Percentiles rank a stretch among this genome's conserved stretches.
These are phyloP conservation scores for Epicauta chinensis DNA, from an alignment of 1,140 invertebrate genomes.

Conservation along the genomic window DNA sequence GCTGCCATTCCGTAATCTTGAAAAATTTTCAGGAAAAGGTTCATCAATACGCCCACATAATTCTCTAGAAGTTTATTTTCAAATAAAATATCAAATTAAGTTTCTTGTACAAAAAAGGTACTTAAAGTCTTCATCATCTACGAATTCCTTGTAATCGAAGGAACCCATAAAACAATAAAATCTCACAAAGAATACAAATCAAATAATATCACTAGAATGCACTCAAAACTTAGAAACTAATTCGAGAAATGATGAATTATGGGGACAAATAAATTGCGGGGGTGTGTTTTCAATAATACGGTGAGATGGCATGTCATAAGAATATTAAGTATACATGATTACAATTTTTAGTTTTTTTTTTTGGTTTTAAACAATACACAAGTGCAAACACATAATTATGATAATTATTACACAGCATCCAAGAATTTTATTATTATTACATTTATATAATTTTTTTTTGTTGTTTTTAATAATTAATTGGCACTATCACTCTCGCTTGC, in stretches of 20 bases:
- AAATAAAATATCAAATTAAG: conserved; percentile 28
- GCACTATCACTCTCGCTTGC: conserved; percentile 25
- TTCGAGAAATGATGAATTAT: conserved; percentile 27
- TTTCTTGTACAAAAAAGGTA: conserved; percentile 31
- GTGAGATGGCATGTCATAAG: conserved; percentile 31
- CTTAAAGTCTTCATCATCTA: conserved; percentile 25
- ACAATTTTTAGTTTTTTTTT: not conserved
- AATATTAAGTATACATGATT: conserved; percentile 36
- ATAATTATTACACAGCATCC: conserved; percentile 37
- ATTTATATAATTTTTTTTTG: conserved; percentile 17
- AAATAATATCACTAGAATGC: conserved; percentile 27
- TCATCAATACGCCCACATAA: not conserved
- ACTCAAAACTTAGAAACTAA: conserved; percentile 24
- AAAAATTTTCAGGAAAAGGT: too few species aligned
- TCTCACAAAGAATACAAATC: not conserved
- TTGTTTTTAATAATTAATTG: conserved; percentile 33
- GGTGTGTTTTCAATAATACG: conserved; percentile 20
- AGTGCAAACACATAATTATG: conserved; percentile 39
- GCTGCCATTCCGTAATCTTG: too few species aligned
- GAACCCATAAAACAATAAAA: conserved; percentile 22
- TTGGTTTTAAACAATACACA: conserved; percentile 33
- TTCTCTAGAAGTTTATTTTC: conserved; percentile 24
- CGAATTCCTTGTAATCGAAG: conserved; percentile 26
- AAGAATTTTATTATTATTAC: conserved; percentile 4
- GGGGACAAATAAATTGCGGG: conserved; percentile 3